Evolutionary conservation across 2,888 invertebrate genomes (phyloP), one percentile per base, ranked within the genome.

Genomic region (Alviniconcha strummeri): DNA sequence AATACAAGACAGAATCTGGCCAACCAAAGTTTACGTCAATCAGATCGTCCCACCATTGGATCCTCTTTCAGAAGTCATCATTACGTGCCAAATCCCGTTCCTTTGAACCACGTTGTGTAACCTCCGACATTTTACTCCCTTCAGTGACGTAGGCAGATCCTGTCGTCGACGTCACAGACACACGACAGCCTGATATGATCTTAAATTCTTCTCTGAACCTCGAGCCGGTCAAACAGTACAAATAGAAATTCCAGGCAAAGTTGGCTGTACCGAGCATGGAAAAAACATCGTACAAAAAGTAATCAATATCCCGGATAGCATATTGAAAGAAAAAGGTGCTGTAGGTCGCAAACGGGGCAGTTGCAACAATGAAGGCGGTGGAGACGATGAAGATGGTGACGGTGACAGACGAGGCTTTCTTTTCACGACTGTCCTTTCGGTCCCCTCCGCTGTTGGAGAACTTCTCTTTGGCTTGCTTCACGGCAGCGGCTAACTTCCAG

Each of bases 401-500:
- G 0, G 85, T 85, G 82, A 82, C 84, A 4, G 84, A 84, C 3
- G 85, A 85, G 5, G 82, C 77, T 0, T 77, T 56, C 5, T 76
- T 74, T 13, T 82, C 36, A 9, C 85, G 83, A 19, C 56, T 36
- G 13, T 69, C 7, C 11, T 8, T 75, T 55, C 52, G 54, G 11
- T 75, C 54, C 17, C 9, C 54, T 55, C 55, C 52, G 5, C 6
- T 1, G 55, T 36, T 4, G 4, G 54, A 55, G 36, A 36, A 72
- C 54, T 55, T 36, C 55, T 75, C 11, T 11, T 11, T 54, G 13
- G 55, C 75, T 75, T 75, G 52, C 17, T 55, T 54, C 75, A 75
- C 82, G 87, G 89, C 55, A 88, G 56, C 7, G 88, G 64, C 13
- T 60, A 60, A 11, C 60, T 88, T 89, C 76, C 87, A 84, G 1